Conservation (phyloP, 2,797 vertebrate genomes). For the Micrastur ruficollis region DNA sequence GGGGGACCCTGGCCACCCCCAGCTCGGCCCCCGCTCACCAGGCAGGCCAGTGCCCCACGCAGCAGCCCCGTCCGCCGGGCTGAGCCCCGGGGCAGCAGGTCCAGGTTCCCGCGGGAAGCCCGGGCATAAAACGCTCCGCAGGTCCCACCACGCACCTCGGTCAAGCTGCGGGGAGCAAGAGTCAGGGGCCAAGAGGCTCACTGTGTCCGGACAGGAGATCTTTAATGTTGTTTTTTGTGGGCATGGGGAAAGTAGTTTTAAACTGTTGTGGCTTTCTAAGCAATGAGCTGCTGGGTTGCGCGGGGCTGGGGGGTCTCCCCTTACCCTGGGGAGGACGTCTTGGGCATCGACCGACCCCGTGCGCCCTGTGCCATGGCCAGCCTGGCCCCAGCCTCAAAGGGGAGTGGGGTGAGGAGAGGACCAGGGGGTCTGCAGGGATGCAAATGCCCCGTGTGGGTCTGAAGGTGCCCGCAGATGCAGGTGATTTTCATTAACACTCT, state of each 20-base stretch:
- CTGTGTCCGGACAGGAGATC: rapidly evolving
- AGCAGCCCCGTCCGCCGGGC: slow-evolving; percentile 2
- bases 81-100: slow-evolving; percentile 55
- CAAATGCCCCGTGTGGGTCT: rapidly evolving
- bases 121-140: slow-evolving; percentile 34
- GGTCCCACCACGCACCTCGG: background rate
- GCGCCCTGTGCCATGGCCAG: background rate
- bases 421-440: background rate
- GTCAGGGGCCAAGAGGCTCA: rapidly evolving
- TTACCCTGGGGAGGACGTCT: no score
- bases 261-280: background rate
- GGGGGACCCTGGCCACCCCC: background rate
- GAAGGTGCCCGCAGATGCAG: background rate
- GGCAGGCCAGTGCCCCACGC: slow-evolving; percentile 25
- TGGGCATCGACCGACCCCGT: rapidly evolving
- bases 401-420: background rate
- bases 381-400: background rate
- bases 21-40: slow-evolving; percentile 8
- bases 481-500: rapidly evolving
- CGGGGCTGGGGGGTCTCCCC: background rate
- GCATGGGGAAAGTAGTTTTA: background rate
- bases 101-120: slow-evolving; percentile 42
- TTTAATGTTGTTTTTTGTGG: background rate
- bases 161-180: background rate
- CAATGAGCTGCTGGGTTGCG: background rate